A percentile compares a stretch with the other conserved stretches of the same genome.
phyloP scores from a whole-genome alignment of 2,797 vertebrate genomes.

The Sorex maritimensis region DNA sequence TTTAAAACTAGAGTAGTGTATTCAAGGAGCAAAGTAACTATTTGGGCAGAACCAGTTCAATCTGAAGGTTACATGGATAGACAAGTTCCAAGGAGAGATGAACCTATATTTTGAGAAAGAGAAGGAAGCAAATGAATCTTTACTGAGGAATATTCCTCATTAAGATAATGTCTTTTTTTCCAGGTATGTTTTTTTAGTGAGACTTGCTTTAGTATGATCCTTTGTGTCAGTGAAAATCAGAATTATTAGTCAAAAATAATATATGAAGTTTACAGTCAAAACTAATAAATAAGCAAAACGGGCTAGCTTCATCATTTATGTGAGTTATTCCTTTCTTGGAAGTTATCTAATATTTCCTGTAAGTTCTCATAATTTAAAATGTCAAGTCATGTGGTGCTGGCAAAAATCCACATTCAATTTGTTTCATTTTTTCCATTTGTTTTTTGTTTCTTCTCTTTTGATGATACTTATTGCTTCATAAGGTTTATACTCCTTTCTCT shows the following conservation, averaged over 20 bases:
- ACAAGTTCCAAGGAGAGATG: background rate
- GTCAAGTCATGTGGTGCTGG: conserved; percentile 79
- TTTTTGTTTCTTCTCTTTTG: conserved; percentile 83
- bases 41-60: background rate
- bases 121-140: background rate
- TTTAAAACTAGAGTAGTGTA: background rate
- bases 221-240: conserved; percentile 52
- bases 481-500: conserved; percentile 75
- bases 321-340: conserved; percentile 77
- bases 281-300: conserved; percentile 72
- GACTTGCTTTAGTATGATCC: conserved; percentile 45
- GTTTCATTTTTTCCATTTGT: conserved; percentile 80
- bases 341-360: conserved; percentile 79
- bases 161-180: background rate
- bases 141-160: conserved; percentile 31
- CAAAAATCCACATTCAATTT: conserved; percentile 71
- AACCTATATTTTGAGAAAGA: background rate
- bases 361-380: conserved; percentile 80
- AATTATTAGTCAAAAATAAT: conserved; percentile 43
- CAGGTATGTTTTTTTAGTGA: conserved; percentile 14
- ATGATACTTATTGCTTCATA: conserved; percentile 78
- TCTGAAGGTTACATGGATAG: background rate
- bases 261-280: conserved; percentile 47
- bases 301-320: conserved; percentile 64
- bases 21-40: background rate